These are phyloP conservation scores for Resseliella maxima DNA, from an alignment of 2,888 invertebrate species.

Conservation along the genomic window DNA sequence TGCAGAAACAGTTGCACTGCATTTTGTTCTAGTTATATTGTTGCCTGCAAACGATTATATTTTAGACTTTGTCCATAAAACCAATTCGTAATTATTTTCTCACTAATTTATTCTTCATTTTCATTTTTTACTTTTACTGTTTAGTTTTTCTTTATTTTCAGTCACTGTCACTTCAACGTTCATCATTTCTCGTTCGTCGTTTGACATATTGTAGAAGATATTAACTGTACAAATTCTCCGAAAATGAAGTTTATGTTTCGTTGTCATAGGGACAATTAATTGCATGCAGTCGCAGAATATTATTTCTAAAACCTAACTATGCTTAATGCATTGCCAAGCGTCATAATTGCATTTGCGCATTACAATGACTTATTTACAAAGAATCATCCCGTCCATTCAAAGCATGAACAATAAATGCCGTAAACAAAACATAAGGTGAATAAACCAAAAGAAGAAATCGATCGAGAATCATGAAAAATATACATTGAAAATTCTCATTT, in stretches of 20 bases:
- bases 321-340: neutral
- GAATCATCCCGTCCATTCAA: neutral
- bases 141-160: too few relatives aligned
- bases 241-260: neutral
- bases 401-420: neutral
- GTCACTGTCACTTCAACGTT: too few relatives aligned
- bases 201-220: too few relatives aligned
- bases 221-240: neutral
- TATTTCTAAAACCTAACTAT: neutral
- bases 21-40: too few relatives aligned
- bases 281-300: neutral
- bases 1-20: too few relatives aligned
- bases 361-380: neutral
- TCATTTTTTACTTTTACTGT: too few relatives aligned
- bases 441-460: neutral
- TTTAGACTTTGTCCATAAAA: too few relatives aligned
- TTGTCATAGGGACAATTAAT: neutral
- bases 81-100: too few relatives aligned
- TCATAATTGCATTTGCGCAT: neutral
- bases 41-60: too few relatives aligned
- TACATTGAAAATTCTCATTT: neutral
- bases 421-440: slow-evolving; percentile 6
- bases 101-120: too few relatives aligned
- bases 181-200: too few relatives aligned
- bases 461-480: neutral